These are phyloP conservation scores for Noturus placidus DNA, from an alignment of 2,113 vertebrate genomes.

Conservation along the genomic window DNA sequence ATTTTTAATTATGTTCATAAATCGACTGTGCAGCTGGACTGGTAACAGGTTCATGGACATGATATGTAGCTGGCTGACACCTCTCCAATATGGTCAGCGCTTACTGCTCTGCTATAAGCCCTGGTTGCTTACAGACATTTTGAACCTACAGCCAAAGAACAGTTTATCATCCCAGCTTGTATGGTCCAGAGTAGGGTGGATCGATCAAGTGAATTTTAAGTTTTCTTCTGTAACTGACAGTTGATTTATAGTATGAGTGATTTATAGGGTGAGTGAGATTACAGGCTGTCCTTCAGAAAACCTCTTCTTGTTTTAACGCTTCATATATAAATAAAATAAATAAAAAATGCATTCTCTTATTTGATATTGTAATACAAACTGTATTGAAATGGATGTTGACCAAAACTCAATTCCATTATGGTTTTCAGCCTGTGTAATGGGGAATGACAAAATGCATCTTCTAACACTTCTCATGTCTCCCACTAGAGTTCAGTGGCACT, in stretches of 20 bases:
- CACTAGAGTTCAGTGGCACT: not conserved
- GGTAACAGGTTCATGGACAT: constrained; percentile 27
- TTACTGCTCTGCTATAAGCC: not conserved
- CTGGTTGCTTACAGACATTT: not conserved
- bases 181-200: not conserved
- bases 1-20: constrained; percentile 44
- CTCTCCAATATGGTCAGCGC: constrained; percentile 43
- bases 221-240: constrained; percentile 6
- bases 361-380: not conserved
- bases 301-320: not conserved
- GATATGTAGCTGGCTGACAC: constrained; percentile 52
- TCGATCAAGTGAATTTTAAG: not conserved
- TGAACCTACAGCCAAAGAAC: not conserved
- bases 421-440: constrained; percentile 2
- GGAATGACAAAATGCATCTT: not conserved
- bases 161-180: not conserved
- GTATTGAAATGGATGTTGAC: not conserved
- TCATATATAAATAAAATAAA: not conserved
- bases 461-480: not conserved
- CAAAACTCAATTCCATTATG: not conserved
- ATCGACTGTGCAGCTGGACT: constrained; percentile 51
- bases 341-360: not conserved
- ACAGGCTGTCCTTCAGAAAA: not conserved
- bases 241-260: not conserved
- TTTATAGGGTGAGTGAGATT: not conserved